Conservation (phyloP, 2,888 invertebrate species). For the Heliconius aoede region DNA sequence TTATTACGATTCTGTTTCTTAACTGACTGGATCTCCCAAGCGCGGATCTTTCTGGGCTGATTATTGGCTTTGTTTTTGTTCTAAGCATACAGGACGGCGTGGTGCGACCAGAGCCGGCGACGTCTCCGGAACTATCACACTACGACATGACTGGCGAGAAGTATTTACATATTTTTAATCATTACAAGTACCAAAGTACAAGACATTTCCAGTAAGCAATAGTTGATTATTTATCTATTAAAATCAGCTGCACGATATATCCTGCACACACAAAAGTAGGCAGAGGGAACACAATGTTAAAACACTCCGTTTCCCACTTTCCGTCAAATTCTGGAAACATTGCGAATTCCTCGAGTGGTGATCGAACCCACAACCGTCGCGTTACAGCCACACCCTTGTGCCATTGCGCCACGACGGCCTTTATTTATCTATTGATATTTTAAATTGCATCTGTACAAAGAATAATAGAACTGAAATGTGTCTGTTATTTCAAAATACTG, state of each 20-base stretch:
- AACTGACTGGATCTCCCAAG: not conserved
- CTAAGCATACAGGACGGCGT: not conserved
- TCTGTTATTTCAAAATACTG: not conserved
- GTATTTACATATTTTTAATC: conserved; percentile 64
- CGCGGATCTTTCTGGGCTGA: not conserved
- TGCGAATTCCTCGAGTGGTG: too few species aligned
- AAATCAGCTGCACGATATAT: too few species aligned
- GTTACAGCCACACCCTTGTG: too few species aligned
- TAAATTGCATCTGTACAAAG: not conserved
- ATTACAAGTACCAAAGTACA: conserved; percentile 56
- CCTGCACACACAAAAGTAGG: too few species aligned
- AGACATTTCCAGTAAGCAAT: conserved; percentile 59
- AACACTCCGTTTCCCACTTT: too few species aligned
- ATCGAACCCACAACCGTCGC: too few species aligned
- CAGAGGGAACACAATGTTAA: too few species aligned
- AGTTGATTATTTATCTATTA: not conserved
- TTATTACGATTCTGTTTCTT: not conserved
- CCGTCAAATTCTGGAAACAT: too few species aligned
- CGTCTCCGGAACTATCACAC: conserved; percentile 47
- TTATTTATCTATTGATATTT: not conserved
- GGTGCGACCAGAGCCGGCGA: not conserved
- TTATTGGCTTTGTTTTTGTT: conserved; percentile 3
- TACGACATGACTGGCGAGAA: conserved; percentile 71
- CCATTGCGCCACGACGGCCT: too few species aligned
- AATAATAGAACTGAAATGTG: not conserved